A percentile compares a stretch with the other conserved stretches of the same genome.
Evolutionary conservation across 2,888 invertebrate genomes (phyloP).

Genomic region (Aromia moschata): DNA sequence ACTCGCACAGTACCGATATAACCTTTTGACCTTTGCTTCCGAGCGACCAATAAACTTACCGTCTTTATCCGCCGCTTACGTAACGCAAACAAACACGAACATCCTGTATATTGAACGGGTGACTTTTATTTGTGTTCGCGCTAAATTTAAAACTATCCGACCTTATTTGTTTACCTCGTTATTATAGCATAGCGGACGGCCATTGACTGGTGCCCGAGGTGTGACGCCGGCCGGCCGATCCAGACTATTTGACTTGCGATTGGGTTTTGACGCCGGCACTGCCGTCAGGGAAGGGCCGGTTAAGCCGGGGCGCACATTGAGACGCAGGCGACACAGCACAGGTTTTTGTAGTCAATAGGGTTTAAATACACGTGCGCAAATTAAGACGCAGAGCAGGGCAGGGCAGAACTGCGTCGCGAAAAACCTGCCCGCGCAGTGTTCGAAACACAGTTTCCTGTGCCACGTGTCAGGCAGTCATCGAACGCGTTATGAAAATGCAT

Average conservation of each 20-base stretch:
- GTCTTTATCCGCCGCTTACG: neutral
- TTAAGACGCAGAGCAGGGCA: too few species aligned
- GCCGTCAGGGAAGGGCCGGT: too few species aligned
- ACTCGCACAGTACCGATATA: neutral
- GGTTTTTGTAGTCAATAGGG: too few species aligned
- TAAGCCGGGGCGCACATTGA: too few species aligned
- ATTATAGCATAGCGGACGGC: neutral
- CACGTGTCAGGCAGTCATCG: too few species aligned
- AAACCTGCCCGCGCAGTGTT: too few species aligned
- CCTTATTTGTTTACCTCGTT: conserved; percentile 4
- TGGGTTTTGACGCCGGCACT: too few species aligned
- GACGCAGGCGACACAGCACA: too few species aligned
- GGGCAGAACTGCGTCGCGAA: too few species aligned
- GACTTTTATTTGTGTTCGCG: conserved; percentile 3
- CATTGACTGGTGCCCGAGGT: neutral
- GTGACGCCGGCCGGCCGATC: neutral
- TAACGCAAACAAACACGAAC: neutral
- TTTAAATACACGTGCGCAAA: too few species aligned
- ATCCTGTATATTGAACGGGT: neutral
- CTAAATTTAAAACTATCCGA: conserved; percentile 5
- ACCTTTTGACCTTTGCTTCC: neutral
- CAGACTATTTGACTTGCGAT: conserved; percentile 4
- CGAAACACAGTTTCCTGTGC: too few species aligned
- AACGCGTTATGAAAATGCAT: too few species aligned
- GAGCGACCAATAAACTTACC: neutral